Base-by-base conservation (phyloP, 1,140 invertebrate genomes). In the Nephila pilipes region DNA sequence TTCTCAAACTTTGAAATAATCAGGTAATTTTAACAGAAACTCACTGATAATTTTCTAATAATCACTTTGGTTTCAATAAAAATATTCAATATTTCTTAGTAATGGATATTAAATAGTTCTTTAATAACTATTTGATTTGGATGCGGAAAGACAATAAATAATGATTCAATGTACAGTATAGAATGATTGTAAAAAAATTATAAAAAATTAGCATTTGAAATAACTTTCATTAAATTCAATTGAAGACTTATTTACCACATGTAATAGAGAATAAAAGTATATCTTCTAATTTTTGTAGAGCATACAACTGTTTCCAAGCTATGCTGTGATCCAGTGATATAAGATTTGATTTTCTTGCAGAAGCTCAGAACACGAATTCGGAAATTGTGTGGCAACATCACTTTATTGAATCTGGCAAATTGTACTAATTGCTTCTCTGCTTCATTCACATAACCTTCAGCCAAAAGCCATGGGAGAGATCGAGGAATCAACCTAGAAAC, bases 401-500 rank as follows among this genome's bases (percentile, higher is more conserved):
- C 46, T 20, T 81, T 92, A 69, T 94, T 94, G 85, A 94, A 94
- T 6, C 79, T 46, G 12, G 89, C 85, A 38, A 92, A 81, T 29
- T 90, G 87, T 0, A 90, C 16, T 38, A 94, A 10, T n/a, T 94
- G 89, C 20, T 94, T 88, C 69, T 94, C 94, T 1, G 94, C 90
- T 58, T 69, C 65, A 16, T 18, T 22, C 2, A 81, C 65, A 29
- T 93, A 92, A 3, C 93, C 87, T 85, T 94, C 94, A 0, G 92
- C 60, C 29, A 94, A 25, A 6, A 94, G 85, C 94, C 94, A 94
- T 5, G 94, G 87, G 6, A 94, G 80, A n/a, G 94, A 94, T 36
- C 75, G 69, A 18, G 94, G 94, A 20, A 94, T 81, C 25, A 94
- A 79, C 93, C 93, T 94, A 12, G 25, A 65, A 22, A n/a, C n/a